Conservation (phyloP, 1,140 invertebrate genomes). For the Drosophila pallidifrons region DNA sequence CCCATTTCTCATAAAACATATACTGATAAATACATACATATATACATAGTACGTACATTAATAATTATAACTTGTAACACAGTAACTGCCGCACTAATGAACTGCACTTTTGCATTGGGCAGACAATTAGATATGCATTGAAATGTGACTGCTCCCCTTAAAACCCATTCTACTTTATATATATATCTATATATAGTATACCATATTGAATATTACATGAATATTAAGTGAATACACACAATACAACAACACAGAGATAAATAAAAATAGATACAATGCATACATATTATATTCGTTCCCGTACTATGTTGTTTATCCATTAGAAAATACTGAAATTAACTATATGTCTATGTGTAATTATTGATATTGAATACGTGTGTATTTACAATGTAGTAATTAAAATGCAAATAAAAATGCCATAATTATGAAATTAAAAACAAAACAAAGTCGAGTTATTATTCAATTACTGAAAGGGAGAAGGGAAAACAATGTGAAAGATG, state of each 20-base stretch:
- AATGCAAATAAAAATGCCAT: slow-evolving; percentile 79
- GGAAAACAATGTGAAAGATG: not conserved
- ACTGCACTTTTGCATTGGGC: slow-evolving; percentile 56
- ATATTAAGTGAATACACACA: slow-evolving; percentile 46
- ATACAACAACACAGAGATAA: not conserved
- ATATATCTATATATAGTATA: not conserved
- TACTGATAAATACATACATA: slow-evolving; percentile 8
- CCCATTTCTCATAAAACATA: slow-evolving; percentile 26
- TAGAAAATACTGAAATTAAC: slow-evolving; percentile 57
- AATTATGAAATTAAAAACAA: slow-evolving; percentile 73
- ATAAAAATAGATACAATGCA: slow-evolving; percentile 25
- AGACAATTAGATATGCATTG: slow-evolving; percentile 64
- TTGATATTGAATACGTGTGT: slow-evolving; percentile 76
- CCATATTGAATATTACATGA: slow-evolving; percentile 37
- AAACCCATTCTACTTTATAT: slow-evolving; percentile 16
- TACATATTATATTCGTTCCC: slow-evolving; percentile 41
- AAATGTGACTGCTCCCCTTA: slow-evolving; percentile 19
- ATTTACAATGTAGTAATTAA: slow-evolving; percentile 82
- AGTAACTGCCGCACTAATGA: slow-evolving; percentile 61
- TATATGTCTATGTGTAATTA: slow-evolving; percentile 82
- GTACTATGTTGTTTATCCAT: slow-evolving; percentile 70
- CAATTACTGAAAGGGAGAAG: not conserved
- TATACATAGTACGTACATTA: not conserved
- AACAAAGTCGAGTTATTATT: slow-evolving; percentile 13
- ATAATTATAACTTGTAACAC: slow-evolving; percentile 8